phyloP scores from a whole-genome alignment of 2,113 vertebrate species.

The Octodon degus region DNA sequence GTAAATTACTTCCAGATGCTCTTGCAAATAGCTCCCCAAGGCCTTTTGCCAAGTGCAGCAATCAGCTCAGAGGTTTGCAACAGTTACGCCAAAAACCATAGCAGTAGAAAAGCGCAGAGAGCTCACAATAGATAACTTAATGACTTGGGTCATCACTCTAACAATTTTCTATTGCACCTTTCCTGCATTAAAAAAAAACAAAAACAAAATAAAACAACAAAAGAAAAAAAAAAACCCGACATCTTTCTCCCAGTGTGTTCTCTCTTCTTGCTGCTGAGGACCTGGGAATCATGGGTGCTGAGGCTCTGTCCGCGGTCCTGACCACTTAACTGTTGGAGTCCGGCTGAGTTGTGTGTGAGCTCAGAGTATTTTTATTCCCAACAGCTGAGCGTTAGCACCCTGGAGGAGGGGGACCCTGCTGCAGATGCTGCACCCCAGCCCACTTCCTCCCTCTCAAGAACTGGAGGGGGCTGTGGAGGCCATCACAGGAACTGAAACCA shows the following conservation, averaged over 20 bases:
- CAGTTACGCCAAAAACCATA: neutral
- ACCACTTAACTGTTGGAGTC: accelerated
- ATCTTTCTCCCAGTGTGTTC: neutral
- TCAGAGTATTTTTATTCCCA: neutral
- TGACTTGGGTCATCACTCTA: neutral
- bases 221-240: too few relatives aligned
- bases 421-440: neutral
- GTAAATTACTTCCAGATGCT: too few relatives aligned
- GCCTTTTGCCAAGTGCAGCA: neutral
- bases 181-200: neutral
- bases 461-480: neutral
- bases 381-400: neutral
- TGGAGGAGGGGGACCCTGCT: neutral
- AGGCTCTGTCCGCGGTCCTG: neutral
- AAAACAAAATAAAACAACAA: too few relatives aligned
- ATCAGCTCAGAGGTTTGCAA: neutral
- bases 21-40: too few relatives aligned
- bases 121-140: neutral
- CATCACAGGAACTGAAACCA: neutral
- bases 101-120: too few relatives aligned
- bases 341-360: too few relatives aligned
- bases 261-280: neutral
- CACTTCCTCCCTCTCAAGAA: neutral
- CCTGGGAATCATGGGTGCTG: accelerated
- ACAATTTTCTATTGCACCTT: neutral